Conservation (phyloP, 2,113 vertebrate species). For the Tetrao urogallus region DNA sequence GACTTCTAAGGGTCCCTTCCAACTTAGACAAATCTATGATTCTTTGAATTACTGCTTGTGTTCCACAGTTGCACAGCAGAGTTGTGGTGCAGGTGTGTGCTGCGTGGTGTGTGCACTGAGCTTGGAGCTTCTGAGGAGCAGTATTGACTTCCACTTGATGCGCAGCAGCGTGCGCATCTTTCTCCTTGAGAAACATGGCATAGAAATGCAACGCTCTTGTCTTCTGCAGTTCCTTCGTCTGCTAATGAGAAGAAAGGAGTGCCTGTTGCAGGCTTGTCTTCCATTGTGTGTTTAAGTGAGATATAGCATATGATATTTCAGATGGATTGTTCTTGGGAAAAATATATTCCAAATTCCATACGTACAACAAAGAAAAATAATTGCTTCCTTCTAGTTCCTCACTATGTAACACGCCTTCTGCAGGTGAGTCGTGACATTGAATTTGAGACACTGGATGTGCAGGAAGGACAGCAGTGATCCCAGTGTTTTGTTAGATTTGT, state of each 20-base stretch:
- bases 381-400: neutral
- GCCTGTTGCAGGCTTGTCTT: neutral
- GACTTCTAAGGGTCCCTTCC: too few relatives aligned
- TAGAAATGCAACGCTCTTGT: rapidly evolving
- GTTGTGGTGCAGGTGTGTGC: neutral
- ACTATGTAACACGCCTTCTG: neutral
- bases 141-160: rapidly evolving
- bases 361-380: neutral
- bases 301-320: neutral
- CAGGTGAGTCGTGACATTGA: too few relatives aligned
- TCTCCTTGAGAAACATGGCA: rapidly evolving
- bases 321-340: neutral
- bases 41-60: rapidly evolving
- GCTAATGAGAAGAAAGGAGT: neutral
- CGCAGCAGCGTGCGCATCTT: rapidly evolving
- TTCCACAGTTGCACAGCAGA: rapidly evolving
- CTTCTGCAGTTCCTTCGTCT: neutral
- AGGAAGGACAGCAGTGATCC: neutral
- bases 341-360: neutral
- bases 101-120: rapidly evolving
- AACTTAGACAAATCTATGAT: too few relatives aligned
- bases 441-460: neutral
- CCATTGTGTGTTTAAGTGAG: neutral
- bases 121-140: neutral
- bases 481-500: neutral